Base-by-base conservation (phyloP, 2,797 vertebrate genomes). In the Delichon dasypus region DNA sequence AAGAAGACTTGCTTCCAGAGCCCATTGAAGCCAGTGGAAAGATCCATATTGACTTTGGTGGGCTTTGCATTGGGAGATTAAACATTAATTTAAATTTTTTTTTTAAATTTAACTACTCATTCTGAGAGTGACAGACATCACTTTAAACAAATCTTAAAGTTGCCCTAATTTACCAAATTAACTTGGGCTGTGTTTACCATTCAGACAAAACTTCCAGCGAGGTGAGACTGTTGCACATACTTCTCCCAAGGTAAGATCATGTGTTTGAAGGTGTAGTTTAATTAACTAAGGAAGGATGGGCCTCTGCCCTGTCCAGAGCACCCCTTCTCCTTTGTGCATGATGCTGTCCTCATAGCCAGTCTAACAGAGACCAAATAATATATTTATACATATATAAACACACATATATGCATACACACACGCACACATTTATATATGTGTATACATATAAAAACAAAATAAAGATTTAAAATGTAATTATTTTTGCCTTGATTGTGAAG, bases 31-130 rank as follows among this genome's bases (percentile, higher is more conserved):
- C 38, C n/a, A 40, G 51, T 54, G 48, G 79, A 75, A 88, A 88
- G 48, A 81, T 68, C 91, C 58, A 16, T 62, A 61, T 29, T 93
- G 64, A 64, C 79, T 90, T 91, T 55, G 42, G 44, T 85, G 65
- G 61, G 64, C 47, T 91, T 95, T 96, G 40, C 75, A 44, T 21
- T 71, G 58, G 58, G n/a, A 50, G 81, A 67, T 79, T 81, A 85
- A 84, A 78, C 48, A 64, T 72, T 72, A 1, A 27, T 85, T 92
- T 85, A 0, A 7, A 62, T 60, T 70, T 83, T 34, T 15, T 26
- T 36, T 76, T 73, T 13, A 36, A 36, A 80, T 83, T 65, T 70
- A 85, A 45, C 51, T 81, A 18, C 34, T 78, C 7, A n/a, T 89
- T 86, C 85, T 84, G 36, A 79, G 73, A 26, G 62, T 55, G 36